These are phyloP conservation scores for Norana najaformis DNA, from an alignment of 2,888 invertebrate genomes.

Conservation along the genomic window DNA sequence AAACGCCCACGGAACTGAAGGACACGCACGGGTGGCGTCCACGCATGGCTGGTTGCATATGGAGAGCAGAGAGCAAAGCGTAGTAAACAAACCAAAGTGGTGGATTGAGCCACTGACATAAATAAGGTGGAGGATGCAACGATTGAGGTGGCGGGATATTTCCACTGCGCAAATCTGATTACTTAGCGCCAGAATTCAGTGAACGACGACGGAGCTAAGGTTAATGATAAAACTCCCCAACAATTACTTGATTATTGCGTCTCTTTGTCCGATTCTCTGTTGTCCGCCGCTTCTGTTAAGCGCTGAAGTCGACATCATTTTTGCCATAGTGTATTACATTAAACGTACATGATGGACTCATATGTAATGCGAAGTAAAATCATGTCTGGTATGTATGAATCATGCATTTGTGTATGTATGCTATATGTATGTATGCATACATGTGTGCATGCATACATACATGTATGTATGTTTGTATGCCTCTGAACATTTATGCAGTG, in stretches of 20 bases:
- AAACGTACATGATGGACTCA: too few relatives aligned
- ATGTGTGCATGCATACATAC: background rate
- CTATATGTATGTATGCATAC: background rate
- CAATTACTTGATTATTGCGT: background rate
- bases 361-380: too few relatives aligned
- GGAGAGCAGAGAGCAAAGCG: background rate
- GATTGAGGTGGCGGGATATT: background rate
- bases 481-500: background rate
- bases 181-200: background rate
- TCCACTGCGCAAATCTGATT: background rate
- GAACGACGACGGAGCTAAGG: background rate
- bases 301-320: background rate
- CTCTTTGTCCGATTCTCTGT: background rate
- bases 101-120: too few relatives aligned
- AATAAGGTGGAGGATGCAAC: background rate
- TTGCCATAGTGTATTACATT: background rate
- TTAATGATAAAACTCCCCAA: background rate
- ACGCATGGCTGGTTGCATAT: background rate
- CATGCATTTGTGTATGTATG: background rate
- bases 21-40: background rate
- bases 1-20: background rate
- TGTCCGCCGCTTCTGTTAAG: background rate
- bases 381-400: background rate
- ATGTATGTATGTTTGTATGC: background rate
- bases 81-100: too few relatives aligned